phyloP scores from a whole-genome alignment of 2,113 vertebrate species.

The Seriola quinqueradiata region DNA sequence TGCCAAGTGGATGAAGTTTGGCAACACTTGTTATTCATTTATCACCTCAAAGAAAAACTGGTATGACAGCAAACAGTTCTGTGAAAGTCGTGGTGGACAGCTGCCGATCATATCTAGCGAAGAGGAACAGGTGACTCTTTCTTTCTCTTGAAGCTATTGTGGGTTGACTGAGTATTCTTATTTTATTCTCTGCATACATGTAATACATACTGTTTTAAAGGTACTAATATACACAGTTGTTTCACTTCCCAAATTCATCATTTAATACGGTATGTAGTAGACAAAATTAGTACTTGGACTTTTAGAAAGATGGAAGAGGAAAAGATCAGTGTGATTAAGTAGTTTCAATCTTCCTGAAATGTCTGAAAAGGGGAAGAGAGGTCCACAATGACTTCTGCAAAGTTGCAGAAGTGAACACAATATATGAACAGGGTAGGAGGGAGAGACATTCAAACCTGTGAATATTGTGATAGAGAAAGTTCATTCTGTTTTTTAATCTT shows the following conservation, averaged over 20 bases:
- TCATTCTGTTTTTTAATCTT: background rate
- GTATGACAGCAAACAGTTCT: fast-evolving
- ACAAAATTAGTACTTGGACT: background rate
- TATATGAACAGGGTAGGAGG: too few species aligned
- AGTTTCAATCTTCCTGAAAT: slow-evolving; percentile 1
- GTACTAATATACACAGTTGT: background rate
- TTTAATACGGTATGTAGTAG: background rate
- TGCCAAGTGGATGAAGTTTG: background rate
- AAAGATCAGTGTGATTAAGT: background rate
- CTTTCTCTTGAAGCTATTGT: background rate
- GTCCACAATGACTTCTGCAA: background rate
- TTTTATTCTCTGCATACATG: background rate
- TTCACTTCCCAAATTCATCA: background rate
- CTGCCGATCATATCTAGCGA: background rate
- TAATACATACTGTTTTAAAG: background rate
- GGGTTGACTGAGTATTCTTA: background rate
- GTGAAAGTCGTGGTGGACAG: background rate
- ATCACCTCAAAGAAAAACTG: fast-evolving
- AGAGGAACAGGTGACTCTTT: slow-evolving; percentile 13
- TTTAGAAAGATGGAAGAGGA: slow-evolving; percentile 2
- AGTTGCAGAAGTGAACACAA: background rate
- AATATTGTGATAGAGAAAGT: background rate
- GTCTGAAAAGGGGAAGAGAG: background rate
- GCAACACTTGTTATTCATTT: background rate
- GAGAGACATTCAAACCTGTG: background rate